These are phyloP conservation scores for Cheumatopsyche charites DNA, from an alignment of 1,140 invertebrate genomes.

Conservation along the genomic window DNA sequence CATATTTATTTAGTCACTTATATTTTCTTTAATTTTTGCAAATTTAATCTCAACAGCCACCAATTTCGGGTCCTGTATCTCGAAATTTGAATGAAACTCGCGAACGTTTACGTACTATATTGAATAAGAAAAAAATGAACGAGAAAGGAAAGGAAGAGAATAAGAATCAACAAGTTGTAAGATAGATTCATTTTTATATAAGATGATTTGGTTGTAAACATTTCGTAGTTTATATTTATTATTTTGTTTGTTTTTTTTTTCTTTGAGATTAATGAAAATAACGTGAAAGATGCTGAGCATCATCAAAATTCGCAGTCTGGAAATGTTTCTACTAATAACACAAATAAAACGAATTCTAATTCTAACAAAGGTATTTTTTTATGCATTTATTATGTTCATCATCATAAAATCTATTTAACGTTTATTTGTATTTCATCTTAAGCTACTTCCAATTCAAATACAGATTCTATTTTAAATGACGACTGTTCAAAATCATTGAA, in stretches of 20 bases:
- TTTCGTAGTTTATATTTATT: neutral
- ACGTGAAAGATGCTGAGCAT: constrained; percentile 10
- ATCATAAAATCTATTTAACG: no score
- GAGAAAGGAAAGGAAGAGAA: neutral
- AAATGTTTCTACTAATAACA: neutral
- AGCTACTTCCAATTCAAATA: no score
- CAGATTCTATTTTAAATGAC: no score
- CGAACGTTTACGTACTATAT: constrained; percentile 56
- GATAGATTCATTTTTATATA: constrained; percentile 41
- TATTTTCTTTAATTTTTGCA: neutral
- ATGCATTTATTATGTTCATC: no score
- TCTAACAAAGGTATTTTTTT: no score
- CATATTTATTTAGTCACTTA: neutral
- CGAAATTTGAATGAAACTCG: constrained; percentile 59
- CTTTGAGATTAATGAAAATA: neutral
- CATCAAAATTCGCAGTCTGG: neutral
- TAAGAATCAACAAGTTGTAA: constrained; percentile 41
- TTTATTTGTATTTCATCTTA: no score
- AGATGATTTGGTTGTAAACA: neutral
- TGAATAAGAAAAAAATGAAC: constrained; percentile 57
- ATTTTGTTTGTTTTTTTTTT: neutral
- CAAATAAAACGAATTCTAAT: no score
- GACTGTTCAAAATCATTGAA: no score
- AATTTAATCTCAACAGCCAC: constrained; percentile 52
- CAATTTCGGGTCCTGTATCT: constrained; percentile 57